Conservation (phyloP, 2,797 vertebrate genomes). For the Paedocypris micromegethes region DNA sequence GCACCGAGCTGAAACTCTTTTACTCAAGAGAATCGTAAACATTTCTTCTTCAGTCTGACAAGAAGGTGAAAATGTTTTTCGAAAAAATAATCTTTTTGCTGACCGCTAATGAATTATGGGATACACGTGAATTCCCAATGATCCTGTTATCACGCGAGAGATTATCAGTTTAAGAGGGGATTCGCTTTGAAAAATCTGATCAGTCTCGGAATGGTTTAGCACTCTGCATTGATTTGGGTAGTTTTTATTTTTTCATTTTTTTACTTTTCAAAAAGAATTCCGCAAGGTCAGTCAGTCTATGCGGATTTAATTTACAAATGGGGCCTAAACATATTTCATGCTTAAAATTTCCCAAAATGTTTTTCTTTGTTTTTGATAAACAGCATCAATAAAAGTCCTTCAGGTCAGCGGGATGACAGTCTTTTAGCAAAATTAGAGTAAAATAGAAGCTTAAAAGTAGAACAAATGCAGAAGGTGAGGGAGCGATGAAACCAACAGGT, state of each 20-base stretch:
- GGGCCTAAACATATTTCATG: too few species aligned
- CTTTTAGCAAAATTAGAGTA: slow-evolving; percentile 1
- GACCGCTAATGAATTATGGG: slow-evolving; percentile 13
- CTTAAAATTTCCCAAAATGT: too few species aligned
- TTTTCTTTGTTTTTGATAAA: too few species aligned
- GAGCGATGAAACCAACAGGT: slow-evolving; percentile 19
- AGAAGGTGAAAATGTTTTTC: slow-evolving; percentile 1
- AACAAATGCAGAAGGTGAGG: slow-evolving; percentile 7
- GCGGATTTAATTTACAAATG: too few species aligned
- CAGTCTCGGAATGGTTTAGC: not conserved
- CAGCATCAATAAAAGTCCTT: too few species aligned
- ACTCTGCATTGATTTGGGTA: slow-evolving; percentile 1
- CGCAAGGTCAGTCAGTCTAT: too few species aligned
- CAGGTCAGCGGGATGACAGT: too few species aligned
- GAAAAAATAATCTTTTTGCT: slow-evolving; percentile 3
- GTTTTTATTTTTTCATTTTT: too few species aligned
- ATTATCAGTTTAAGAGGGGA: not conserved
- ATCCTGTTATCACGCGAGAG: slow-evolving; percentile 18
- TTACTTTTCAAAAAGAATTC: too few species aligned
- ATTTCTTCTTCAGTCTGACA: slow-evolving; percentile 15
- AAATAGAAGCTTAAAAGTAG: slow-evolving; percentile 6
- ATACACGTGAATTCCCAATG: slow-evolving; percentile 8
- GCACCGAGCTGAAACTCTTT: not conserved
- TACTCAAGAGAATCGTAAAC: slow-evolving; percentile 23
- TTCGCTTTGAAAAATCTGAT: slow-evolving; percentile 5